Conservation (phyloP, 92 coral and sea anemone genomes). For the Micromussa lordhowensis region DNA sequence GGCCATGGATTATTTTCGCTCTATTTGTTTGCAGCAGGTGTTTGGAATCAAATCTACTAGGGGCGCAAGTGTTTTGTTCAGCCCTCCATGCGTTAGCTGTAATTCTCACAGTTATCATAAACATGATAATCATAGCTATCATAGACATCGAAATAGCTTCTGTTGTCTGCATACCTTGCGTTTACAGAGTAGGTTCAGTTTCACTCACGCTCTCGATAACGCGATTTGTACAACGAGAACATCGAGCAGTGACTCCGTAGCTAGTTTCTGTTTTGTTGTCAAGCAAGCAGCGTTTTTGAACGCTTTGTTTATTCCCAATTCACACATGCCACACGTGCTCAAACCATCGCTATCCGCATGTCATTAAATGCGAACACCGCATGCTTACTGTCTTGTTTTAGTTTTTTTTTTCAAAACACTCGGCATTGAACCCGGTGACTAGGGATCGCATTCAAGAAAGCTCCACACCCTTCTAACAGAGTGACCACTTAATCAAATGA, state of each 20-base stretch:
- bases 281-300: background rate
- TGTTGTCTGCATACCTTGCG: background rate
- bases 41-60: background rate
- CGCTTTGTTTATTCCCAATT: constrained; percentile 28
- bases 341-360: constrained; percentile 35
- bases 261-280: background rate
- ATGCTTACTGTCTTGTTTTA: constrained; percentile 38
- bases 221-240: background rate
- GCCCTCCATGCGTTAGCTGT: background rate
- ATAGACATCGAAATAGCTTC: background rate
- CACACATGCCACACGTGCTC: constrained; percentile 48
- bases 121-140: background rate
- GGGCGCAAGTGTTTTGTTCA: background rate
- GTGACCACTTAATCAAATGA: constrained; percentile 3
- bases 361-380: constrained; percentile 47
- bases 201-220: background rate
- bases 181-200: background rate
- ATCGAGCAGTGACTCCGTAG: background rate
- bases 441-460: constrained; percentile 23
- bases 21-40: constrained; percentile 41
- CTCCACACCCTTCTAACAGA: background rate
- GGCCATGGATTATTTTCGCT: background rate
- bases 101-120: background rate
- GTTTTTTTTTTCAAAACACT: constrained; percentile 47
- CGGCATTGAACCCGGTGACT: constrained; percentile 6